phyloP scores from a whole-genome alignment of 2,797 vertebrate species.

The Mus minutoides region DNA sequence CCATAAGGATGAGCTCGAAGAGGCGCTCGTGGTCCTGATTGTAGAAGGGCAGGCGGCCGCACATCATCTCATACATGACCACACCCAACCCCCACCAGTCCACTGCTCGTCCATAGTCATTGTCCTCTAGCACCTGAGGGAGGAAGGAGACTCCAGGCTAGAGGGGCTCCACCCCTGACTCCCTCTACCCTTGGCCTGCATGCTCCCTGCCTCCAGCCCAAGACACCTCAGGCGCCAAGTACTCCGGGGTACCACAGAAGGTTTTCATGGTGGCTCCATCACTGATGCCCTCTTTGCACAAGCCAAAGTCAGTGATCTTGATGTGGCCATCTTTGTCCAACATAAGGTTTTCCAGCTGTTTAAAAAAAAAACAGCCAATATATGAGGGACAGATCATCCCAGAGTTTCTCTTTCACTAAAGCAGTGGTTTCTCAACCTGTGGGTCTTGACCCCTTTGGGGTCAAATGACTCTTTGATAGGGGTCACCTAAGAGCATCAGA shows the following conservation, averaged over 20 bases:
- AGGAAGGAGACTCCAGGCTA: not conserved
- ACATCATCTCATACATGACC: constrained; percentile 99
- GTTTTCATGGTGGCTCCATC: constrained; percentile 97
- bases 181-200: not conserved
- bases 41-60: constrained; percentile 97
- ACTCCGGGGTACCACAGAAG: constrained; percentile 97
- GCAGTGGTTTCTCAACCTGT: not conserved
- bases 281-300: constrained; percentile 97
- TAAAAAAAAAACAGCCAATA: not conserved
- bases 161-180: not conserved
- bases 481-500: not conserved
- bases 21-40: constrained; percentile 98
- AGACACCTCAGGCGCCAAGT: constrained; percentile 95
- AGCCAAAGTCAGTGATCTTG: constrained; percentile 98
- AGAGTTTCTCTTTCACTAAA: not conserved
- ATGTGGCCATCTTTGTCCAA: constrained; percentile 97
- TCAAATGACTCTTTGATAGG: not conserved
- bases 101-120: constrained; percentile 95
- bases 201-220: not conserved
- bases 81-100: constrained; percentile 99
- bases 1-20: constrained; percentile 97
- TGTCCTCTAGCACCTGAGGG: constrained; percentile 95
- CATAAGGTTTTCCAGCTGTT: constrained; percentile 97
- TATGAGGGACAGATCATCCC: not conserved
- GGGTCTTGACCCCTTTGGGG: not conserved